A percentile compares a stretch with the other conserved stretches of the same genome.
Evolutionary conservation across 2,113 vertebrate species (phyloP).

Genomic region (Platysternon megacephalum): DNA sequence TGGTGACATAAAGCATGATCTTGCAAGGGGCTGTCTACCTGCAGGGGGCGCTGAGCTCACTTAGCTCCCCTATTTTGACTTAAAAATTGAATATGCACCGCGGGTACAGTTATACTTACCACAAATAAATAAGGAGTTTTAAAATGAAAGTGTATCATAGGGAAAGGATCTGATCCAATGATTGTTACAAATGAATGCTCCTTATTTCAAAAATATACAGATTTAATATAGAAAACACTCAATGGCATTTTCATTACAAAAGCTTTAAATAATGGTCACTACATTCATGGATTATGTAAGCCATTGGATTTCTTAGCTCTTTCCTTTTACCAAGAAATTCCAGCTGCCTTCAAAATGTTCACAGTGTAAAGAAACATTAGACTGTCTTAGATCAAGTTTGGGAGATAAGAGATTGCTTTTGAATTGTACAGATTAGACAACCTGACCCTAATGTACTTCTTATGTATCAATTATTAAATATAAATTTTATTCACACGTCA

Average conservation of each 20-base stretch:
- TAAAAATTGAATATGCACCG: constrained; percentile 50
- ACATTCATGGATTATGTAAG: not conserved
- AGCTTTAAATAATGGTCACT: constrained; percentile 29
- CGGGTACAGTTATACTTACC: constrained; percentile 25
- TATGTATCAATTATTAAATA: not conserved
- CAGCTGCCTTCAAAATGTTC: constrained; percentile 16
- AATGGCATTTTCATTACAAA: constrained; percentile 48
- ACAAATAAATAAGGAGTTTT: constrained; percentile 45
- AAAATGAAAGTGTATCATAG: not conserved
- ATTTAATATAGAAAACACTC: not conserved
- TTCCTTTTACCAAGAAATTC: not conserved
- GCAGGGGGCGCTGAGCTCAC: constrained; percentile 40
- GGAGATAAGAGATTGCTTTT: not conserved
- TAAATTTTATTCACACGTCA: not conserved
- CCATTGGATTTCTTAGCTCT: not conserved
- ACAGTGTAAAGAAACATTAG: not conserved
- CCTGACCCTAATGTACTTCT: not conserved
- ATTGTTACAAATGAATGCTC: constrained; percentile 17
- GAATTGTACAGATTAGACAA: not conserved
- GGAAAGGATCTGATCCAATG: not conserved
- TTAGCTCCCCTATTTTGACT: constrained; percentile 35
- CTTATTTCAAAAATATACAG: constrained; percentile 51
- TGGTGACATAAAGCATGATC: constrained; percentile 46
- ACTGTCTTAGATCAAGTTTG: not conserved
- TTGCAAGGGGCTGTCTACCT: constrained; percentile 44